phyloP scores from a whole-genome alignment of 1,140 invertebrate genomes.

The Euschistus heros region DNA sequence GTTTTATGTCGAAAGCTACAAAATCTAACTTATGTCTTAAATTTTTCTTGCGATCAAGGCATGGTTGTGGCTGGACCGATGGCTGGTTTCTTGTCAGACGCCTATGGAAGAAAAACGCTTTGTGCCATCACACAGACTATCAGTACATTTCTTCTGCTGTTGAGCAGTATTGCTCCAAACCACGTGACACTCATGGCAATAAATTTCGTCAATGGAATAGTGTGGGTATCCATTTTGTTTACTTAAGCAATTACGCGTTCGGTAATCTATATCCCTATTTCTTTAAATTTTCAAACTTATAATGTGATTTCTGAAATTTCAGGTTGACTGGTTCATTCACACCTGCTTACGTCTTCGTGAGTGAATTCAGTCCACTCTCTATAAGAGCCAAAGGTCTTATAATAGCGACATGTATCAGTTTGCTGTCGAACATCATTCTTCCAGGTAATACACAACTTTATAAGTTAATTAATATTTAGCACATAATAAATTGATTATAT shows the following conservation, averaged over 20 bases:
- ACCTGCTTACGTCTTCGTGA: slow-evolving; percentile 3
- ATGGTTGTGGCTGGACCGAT: not conserved
- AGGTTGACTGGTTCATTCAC: not conserved
- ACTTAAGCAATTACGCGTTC: not conserved
- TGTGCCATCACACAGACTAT: not conserved
- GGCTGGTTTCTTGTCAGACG: not conserved
- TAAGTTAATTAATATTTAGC: too few species aligned
- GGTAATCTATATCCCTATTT: not conserved
- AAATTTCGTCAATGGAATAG: not conserved
- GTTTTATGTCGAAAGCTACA: too few species aligned
- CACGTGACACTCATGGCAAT: not conserved
- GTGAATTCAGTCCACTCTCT: not conserved
- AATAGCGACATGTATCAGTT: not conserved
- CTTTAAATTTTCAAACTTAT: not conserved
- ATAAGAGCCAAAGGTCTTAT: not conserved
- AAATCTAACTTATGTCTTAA: too few species aligned
- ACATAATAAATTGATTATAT: too few species aligned
- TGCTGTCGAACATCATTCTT: not conserved
- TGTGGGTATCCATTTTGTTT: not conserved
- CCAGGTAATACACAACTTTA: not conserved
- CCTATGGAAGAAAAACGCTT: not conserved
- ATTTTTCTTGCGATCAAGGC: not conserved
- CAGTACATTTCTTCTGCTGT: not conserved
- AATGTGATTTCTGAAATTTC: not conserved
- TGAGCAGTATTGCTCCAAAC: not conserved